Base-by-base conservation (phyloP, 2,888 invertebrate genomes). In the Drosophila melanosoma region DNA sequence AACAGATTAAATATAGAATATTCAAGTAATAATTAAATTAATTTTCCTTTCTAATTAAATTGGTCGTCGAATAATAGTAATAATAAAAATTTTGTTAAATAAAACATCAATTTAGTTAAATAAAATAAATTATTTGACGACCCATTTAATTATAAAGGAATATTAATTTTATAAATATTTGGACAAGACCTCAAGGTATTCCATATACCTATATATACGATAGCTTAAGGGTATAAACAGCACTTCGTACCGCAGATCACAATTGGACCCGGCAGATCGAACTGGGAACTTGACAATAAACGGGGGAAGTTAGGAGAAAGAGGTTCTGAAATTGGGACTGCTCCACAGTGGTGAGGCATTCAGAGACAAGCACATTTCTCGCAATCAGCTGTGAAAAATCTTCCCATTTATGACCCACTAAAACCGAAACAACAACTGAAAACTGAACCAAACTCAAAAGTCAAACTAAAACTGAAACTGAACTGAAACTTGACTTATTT, bases 381-480 rank as follows among this genome's bases (percentile, higher is more conserved):
- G 88, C 90, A 91, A 91, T 85, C 82, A 83, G 83, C 89, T 91
- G 91, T 91, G 91, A 90, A 91, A 90, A 86, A 85, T 83, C 69
- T 78, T 76, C 64, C 69, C 83, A 90, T 91, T 91, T 91, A 91
- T 91, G 86, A 83, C 76, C 90, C 89, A 90, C 89, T 90, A 87
- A 87, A 87, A 89, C 52, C 35, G 40, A 67, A 71, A 64, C 36
- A 61, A 68, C 60, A 63, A 68, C 63, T 51, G 40, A 73, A 74
- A 81, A 72, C 69, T 65, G 51, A 76, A 68, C 66, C 49, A 23
- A 63, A 38, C 68, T 35, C 33, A 26, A 26, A 26, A 26, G 26
- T 26, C 26, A 26, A 26, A 26, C 26, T 26, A 1, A 36, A 71
- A 61, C 65, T 56, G 4, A 48, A 58, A 61, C 65, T 56, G 4